phyloP scores from a whole-genome alignment of 1,140 invertebrate genomes.

The Drosophila simulans region DNA sequence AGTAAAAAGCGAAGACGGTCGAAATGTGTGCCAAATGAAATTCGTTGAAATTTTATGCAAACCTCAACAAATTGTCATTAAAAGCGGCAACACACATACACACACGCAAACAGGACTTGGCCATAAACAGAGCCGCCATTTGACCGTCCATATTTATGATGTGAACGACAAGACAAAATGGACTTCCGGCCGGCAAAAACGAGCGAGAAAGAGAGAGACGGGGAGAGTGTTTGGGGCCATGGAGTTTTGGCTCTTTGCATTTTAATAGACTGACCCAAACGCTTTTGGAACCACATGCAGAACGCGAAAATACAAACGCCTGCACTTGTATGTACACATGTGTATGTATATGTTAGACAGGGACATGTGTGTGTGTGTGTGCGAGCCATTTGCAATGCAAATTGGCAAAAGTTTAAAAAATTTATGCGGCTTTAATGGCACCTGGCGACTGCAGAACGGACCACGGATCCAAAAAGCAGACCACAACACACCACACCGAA shows the following conservation, averaged over 20 bases:
- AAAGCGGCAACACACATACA: conserved; percentile 59
- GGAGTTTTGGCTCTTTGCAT: conserved; percentile 60
- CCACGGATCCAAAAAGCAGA: conserved; percentile 19
- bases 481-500: conserved; percentile 9
- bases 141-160: conserved; percentile 75
- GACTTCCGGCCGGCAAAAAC: conserved; percentile 59
- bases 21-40: conserved; percentile 72
- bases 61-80: conserved; percentile 81
- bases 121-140: conserved; percentile 74
- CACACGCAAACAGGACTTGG: conserved; percentile 43
- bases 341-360: neutral
- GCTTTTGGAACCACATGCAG: conserved; percentile 68
- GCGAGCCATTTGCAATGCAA: conserved; percentile 71
- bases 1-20: conserved; percentile 15
- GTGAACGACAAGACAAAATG: conserved; percentile 83
- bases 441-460: conserved; percentile 57
- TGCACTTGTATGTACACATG: conserved; percentile 10
- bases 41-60: conserved; percentile 74
- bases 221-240: neutral
- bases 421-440: conserved; percentile 79
- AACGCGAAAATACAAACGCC: conserved; percentile 65
- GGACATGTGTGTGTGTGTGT: conserved; percentile 22
- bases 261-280: conserved; percentile 82
- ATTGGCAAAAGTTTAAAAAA: conserved; percentile 76
- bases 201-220: neutral